Evolutionary conservation across 1,140 invertebrate genomes (phyloP).

Genomic region (Saxidomus purpurata): DNA sequence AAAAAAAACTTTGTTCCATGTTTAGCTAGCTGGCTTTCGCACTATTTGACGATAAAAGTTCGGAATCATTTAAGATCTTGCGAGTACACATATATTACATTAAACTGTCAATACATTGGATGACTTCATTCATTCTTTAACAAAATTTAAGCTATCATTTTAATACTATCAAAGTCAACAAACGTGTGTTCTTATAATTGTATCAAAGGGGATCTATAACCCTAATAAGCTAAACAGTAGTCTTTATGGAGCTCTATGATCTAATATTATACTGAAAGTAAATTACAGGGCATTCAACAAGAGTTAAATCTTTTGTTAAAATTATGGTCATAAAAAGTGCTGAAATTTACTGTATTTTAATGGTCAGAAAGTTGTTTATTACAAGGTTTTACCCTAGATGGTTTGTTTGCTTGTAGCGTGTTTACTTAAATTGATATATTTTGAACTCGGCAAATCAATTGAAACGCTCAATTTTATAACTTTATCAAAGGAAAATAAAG

Average conservation of each 20-base stretch:
- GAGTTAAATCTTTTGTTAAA: background rate
- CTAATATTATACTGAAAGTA: background rate
- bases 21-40: too few species aligned
- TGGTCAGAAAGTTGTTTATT: constrained; percentile 22
- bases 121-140: too few species aligned
- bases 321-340: background rate
- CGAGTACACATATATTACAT: too few species aligned
- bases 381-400: background rate
- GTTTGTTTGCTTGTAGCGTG: background rate
- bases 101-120: too few species aligned
- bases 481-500: constrained; percentile 26
- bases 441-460: background rate
- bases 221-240: background rate
- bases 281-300: constrained; percentile 7
- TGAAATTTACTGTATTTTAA: constrained; percentile 5
- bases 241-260: background rate
- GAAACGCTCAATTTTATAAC: background rate
- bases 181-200: too few species aligned
- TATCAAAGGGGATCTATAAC: too few species aligned
- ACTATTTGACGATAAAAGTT: too few species aligned
- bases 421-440: constrained; percentile 26
- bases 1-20: too few species aligned
- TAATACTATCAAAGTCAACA: too few species aligned
- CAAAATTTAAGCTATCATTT: too few species aligned
- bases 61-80: too few species aligned